Conservation (phyloP, 64 coral and sea anemone genomes). For the Pachyseris speciosa region DNA sequence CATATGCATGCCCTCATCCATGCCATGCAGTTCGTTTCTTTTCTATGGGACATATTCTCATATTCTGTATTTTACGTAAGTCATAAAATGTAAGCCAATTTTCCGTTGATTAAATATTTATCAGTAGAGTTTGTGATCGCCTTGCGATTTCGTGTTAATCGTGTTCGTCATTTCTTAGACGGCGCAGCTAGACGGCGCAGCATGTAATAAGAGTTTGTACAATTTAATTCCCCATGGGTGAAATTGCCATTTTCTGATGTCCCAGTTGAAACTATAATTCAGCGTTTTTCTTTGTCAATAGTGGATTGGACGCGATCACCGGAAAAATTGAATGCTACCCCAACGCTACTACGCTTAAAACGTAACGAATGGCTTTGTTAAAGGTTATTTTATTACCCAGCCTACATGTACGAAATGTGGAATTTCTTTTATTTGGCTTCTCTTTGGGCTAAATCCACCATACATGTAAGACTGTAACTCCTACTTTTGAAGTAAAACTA, state of each 20-base stretch:
- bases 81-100: not conserved
- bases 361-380: too few species aligned
- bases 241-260: not conserved
- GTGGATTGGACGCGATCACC: not conserved
- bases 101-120: slow-evolving; percentile 21
- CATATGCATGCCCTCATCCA: not conserved
- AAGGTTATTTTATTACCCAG: too few species aligned
- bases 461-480: too few species aligned
- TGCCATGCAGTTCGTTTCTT: not conserved
- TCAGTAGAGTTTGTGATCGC: not conserved
- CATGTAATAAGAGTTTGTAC: not conserved
- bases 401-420: too few species aligned
- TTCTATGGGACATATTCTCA: not conserved
- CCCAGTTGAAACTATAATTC: not conserved
- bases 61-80: not conserved
- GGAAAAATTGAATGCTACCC: not conserved
- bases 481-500: too few species aligned
- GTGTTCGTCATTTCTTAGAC: too few species aligned
- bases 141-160: not conserved
- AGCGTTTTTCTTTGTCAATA: not conserved
- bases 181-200: too few species aligned
- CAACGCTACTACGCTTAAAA: too few species aligned
- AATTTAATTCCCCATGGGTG: slow-evolving; percentile 10
- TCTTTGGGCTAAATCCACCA: too few species aligned
- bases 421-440: not conserved